A percentile compares a stretch with the other conserved stretches of the same genome.
phyloP scores from a whole-genome alignment of 2,888 invertebrate species.

The Pharmacophagus antenor region DNA sequence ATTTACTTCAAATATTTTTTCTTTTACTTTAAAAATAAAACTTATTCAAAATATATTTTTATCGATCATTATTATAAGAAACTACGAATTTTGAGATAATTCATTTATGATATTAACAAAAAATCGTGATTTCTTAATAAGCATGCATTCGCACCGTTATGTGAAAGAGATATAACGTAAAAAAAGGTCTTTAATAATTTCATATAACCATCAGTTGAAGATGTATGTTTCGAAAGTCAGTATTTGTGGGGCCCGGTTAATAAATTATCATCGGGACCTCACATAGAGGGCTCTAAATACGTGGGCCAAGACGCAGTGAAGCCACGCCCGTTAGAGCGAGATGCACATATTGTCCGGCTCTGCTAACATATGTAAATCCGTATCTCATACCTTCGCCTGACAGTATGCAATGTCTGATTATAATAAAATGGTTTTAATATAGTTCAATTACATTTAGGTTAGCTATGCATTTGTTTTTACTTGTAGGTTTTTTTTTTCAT shows the following conservation, averaged over 20 bases:
- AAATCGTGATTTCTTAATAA: slow-evolving; percentile 61
- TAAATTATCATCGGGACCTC: slow-evolving; percentile 75
- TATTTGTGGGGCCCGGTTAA: slow-evolving; percentile 68
- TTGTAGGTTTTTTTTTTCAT: no score
- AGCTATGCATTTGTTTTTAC: no score
- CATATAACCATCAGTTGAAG: slow-evolving; percentile 56
- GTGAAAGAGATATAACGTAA: slow-evolving; percentile 18
- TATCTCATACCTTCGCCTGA: slow-evolving; percentile 13
- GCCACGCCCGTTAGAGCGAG: slow-evolving; percentile 65
- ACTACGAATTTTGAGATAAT: no score
- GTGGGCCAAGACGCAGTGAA: slow-evolving; percentile 54
- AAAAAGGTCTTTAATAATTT: slow-evolving; percentile 51
- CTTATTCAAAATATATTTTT: no score
- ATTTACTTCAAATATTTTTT: no score
- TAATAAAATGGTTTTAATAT: slow-evolving; percentile 7
- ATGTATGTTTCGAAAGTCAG: slow-evolving; percentile 58
- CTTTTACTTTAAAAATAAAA: no score
- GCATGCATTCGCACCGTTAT: slow-evolving; percentile 42
- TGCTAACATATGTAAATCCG: slow-evolving; percentile 6
- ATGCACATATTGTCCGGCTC: slow-evolving; percentile 35
- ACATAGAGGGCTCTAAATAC: slow-evolving; percentile 68
- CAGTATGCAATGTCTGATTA: slow-evolving; percentile 29
- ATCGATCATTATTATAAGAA: no score
- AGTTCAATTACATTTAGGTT: slow-evolving; percentile 9
- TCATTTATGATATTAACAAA: no score